These are phyloP conservation scores for Plotosus lineatus DNA, from an alignment of 2,113 vertebrate species.

Conservation along the genomic window DNA sequence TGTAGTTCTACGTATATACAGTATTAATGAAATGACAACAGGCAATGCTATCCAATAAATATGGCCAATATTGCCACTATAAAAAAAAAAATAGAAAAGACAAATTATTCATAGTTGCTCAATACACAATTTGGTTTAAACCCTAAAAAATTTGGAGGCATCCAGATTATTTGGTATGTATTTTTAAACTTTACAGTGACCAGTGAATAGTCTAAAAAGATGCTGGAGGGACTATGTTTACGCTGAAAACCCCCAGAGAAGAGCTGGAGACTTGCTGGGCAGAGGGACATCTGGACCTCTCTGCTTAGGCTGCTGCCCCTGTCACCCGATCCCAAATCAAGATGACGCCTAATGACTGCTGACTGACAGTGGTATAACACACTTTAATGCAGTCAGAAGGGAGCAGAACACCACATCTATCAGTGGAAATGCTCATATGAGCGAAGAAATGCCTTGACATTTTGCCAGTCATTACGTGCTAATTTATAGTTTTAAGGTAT, in stretches of 20 bases:
- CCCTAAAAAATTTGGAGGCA: not conserved
- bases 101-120: not conserved
- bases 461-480: not conserved
- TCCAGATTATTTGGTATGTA: not conserved
- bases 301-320: too few species aligned
- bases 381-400: not conserved
- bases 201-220: too few species aligned
- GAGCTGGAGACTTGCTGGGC: too few species aligned
- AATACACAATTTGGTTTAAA: not conserved
- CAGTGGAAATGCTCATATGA: not conserved
- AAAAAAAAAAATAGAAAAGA: rapidly evolving
- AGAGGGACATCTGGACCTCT: too few species aligned
- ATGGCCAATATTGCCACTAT: not conserved
- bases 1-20: not conserved
- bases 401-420: not conserved
- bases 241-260: too few species aligned
- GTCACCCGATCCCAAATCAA: too few species aligned
- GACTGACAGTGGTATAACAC: not conserved
- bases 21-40: not conserved
- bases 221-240: too few species aligned
- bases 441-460: not conserved
- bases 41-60: not conserved
- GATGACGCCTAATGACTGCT: too few species aligned
- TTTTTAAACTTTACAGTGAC: not conserved
- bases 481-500: not conserved